A percentile compares a stretch with the other conserved stretches of the same genome.
phyloP scores from a whole-genome alignment of 30 jellyfish, hydroid and myxozoan species.

The Rhopilema esculentum region DNA sequence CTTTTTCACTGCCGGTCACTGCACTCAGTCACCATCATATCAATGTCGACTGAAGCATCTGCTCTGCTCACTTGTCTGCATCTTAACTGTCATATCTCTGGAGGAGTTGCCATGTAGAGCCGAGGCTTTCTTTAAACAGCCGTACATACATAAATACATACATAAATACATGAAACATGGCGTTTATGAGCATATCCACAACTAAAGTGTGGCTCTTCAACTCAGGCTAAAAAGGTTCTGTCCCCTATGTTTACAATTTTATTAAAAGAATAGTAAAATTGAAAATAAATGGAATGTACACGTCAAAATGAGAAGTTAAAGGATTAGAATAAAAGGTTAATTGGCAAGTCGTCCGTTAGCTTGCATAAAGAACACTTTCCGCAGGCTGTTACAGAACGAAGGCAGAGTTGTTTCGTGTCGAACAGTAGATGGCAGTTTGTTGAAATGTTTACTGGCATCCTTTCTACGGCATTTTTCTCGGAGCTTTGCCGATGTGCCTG shows the following conservation, averaged over 20 bases:
- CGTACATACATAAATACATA: constrained; percentile 9
- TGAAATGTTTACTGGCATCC: constrained; percentile 55
- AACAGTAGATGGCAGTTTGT: constrained; percentile 58
- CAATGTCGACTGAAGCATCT: constrained; percentile 31
- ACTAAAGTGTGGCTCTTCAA: constrained; percentile 43
- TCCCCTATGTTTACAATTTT: constrained; percentile 25
- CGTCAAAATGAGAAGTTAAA: not conserved
- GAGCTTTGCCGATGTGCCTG: too few species aligned
- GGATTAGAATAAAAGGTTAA: not conserved
- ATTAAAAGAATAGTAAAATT: constrained; percentile 12
- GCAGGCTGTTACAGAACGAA: constrained; percentile 51
- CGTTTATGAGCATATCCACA: constrained; percentile 49
- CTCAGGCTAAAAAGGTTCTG: constrained; percentile 31
- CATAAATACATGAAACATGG: constrained; percentile 46
- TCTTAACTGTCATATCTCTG: constrained; percentile 23
- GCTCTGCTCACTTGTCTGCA: constrained; percentile 61
- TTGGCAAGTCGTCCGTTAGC: constrained; percentile 3
- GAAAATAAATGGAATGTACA: not conserved
- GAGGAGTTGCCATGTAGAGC: not conserved
- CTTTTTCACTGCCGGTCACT: not conserved
- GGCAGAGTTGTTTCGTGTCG: constrained; percentile 51
- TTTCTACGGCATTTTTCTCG: too few species aligned
- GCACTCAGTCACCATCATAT: constrained; percentile 18
- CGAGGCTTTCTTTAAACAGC: too few species aligned
- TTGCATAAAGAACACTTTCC: constrained; percentile 30